A percentile compares a stretch with the other conserved stretches of the same genome.
These are phyloP conservation scores for Aphaenogaster ashmeadi DNA, from an alignment of 1,140 invertebrate genomes.

Conservation along the genomic window DNA sequence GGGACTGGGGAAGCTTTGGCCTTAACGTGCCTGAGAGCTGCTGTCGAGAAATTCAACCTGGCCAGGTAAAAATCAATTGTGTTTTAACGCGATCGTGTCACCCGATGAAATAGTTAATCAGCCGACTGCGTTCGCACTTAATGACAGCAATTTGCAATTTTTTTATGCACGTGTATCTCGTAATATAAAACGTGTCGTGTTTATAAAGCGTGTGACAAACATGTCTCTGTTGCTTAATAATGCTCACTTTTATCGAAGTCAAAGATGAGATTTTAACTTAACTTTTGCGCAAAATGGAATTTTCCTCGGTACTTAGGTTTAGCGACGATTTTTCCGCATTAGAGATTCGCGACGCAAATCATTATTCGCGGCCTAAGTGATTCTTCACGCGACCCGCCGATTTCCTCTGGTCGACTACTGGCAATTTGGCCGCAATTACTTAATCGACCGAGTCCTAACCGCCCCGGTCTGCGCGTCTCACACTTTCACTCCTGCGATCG, in stretches of 20 bases:
- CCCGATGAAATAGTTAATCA: constrained; percentile 35
- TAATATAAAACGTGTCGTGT: neutral
- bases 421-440: constrained; percentile 52
- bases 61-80: constrained; percentile 85
- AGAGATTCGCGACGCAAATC: neutral
- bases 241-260: neutral
- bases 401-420: constrained; percentile 42
- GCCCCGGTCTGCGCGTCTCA: constrained; percentile 69
- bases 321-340: constrained; percentile 19
- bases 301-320: neutral
- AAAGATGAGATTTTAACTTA: neutral
- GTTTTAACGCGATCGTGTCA: constrained; percentile 32
- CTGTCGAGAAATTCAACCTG: constrained; percentile 90
- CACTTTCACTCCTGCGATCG: constrained; percentile 80
- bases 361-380: constrained; percentile 6
- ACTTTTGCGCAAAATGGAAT: neutral
- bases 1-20: constrained; percentile 91
- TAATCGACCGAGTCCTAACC: constrained; percentile 56
- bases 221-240: neutral
- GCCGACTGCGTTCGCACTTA: constrained; percentile 4
- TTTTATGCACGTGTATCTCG: neutral
- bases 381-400: constrained; percentile 42
- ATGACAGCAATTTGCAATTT: constrained; percentile 52
- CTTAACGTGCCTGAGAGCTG: constrained; percentile 92
- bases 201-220: neutral